Conservation (phyloP, 2,113 vertebrate species). For the Numida meleagris region DNA sequence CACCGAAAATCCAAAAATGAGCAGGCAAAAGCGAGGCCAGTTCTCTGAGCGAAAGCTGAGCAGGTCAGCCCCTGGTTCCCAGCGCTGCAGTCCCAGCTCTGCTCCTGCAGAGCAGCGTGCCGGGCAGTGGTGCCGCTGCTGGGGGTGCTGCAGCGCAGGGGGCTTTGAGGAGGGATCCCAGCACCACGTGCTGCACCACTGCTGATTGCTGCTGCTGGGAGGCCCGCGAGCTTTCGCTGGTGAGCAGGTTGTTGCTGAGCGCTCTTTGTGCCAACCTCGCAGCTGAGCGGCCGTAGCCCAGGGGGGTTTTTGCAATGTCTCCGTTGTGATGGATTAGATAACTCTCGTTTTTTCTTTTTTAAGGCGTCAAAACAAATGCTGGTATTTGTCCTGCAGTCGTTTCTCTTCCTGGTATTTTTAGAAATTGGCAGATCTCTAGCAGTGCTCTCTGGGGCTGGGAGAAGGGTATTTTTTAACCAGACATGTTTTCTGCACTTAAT, state of each 20-base stretch:
- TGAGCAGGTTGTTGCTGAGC: background rate
- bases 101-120: background rate
- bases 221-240: background rate
- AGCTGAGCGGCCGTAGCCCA: background rate
- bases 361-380: background rate
- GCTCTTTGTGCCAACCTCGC: background rate
- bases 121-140: accelerated
- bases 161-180: background rate
- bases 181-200: background rate
- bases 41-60: background rate
- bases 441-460: background rate
- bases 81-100: background rate
- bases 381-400: background rate
- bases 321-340: background rate
- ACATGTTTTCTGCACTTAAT: background rate
- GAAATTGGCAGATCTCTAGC: background rate
- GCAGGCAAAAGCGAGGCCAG: accelerated
- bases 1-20: background rate
- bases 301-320: background rate
- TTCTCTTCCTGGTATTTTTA: conserved; percentile 25
- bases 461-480: background rate
- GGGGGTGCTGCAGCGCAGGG: background rate
- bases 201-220: background rate
- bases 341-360: background rate
- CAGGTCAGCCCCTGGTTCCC: background rate